Base-by-base conservation (phyloP, 2,797 vertebrate species). In the Poecilia gillii region DNA sequence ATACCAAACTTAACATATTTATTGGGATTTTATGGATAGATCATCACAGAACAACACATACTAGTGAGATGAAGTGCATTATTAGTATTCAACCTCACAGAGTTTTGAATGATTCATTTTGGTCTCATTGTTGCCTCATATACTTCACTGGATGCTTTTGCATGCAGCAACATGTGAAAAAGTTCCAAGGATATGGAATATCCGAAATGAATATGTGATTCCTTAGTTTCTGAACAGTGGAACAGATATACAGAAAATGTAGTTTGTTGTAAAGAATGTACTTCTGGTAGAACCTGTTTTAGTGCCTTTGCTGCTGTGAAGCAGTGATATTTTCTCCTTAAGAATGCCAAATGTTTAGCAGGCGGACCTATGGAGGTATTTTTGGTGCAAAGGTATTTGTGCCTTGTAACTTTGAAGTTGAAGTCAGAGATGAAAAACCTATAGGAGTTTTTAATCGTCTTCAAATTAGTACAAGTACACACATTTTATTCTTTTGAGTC, bases 261-360 rank as follows among this genome's bases (percentile, higher is more conserved):
- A 62, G 13, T 62, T n/a, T 57, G 11, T 62, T 31, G 57, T 62
- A 18, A 18, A 20, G 18, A 36, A 8, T 9, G 3, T 36, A 36
- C 62, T 36, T 18, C 33, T 33, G 4, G 62, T 64, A 64, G 1
- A 64, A 64, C 14, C 7, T 64, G 6, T 20, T 36, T 33, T 36
- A 64, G 62, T 64, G 31, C 6, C 18, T 36, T 20, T 64, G 16
- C 18, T 64, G 62, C 59, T 64, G 59, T 64, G 31, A 64, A 64
- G 59, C 59, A 6, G 28, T 36, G 6, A 6, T 31, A 64, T 33
- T 64, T 33, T 33, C 33, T 18, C 16, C 16, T 36, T 18, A 36
- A 64, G n/a, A 62, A 62, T 62, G 57, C 62, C 62, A 64, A 64
- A 64, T 64, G 33, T 33, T 28, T 62, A 31, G 28, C n/a, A 62